A percentile compares a stretch with the other conserved stretches of the same genome.
Conservation (phyloP, 2,888 invertebrate species). For the Chymomyza fuscimana region DNA sequence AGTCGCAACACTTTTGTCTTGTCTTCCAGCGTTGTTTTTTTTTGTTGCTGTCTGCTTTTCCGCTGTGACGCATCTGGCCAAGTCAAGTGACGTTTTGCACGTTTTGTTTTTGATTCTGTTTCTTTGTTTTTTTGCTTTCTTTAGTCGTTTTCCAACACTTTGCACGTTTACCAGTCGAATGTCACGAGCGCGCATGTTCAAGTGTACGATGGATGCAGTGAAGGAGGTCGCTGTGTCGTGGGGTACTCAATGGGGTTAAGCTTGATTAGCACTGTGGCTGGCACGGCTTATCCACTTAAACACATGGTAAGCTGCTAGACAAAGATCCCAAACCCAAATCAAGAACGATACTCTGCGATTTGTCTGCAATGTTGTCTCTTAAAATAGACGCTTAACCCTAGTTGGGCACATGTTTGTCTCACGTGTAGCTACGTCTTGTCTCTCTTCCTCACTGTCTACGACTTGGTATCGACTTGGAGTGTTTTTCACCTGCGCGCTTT, state of each 20-base stretch:
- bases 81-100: constrained; percentile 65
- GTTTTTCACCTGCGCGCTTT: background rate
- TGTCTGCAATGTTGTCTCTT: background rate
- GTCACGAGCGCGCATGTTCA: constrained; percentile 74
- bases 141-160: constrained; percentile 58
- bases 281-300: constrained; percentile 51
- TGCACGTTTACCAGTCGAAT: constrained; percentile 66
- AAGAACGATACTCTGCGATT: too few species aligned
- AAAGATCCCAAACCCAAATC: background rate
- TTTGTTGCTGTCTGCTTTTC: constrained; percentile 34
- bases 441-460: too few species aligned
- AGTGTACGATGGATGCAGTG: constrained; percentile 52
- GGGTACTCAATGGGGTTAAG: constrained; percentile 19
- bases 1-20: constrained; percentile 29
- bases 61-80: constrained; percentile 60
- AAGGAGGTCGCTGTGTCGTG: constrained; percentile 10
- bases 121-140: constrained; percentile 30
- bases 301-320: constrained; percentile 4
- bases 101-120: constrained; percentile 44
- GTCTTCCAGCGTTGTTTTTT: background rate
- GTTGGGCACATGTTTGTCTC: background rate
- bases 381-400: constrained; percentile 18
- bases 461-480: background rate
- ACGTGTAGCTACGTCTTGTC: background rate
- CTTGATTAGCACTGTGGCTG: constrained; percentile 1